A percentile compares a stretch with the other conserved stretches of the same genome.
Conservation (phyloP, 92 coral and sea anemone species). For the Montipora capitata region DNA sequence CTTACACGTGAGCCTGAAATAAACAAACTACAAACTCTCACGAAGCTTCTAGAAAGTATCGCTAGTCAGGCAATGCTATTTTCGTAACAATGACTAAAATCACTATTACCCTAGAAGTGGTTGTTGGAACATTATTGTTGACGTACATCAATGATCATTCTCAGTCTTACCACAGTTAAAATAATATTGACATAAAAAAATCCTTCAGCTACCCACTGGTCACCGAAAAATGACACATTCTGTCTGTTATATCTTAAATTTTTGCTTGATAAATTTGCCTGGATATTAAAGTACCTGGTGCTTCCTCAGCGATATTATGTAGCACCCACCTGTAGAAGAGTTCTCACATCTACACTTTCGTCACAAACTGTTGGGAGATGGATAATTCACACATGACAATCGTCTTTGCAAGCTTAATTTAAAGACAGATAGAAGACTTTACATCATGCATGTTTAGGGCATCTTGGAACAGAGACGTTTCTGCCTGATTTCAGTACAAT, state of each 20-base stretch:
- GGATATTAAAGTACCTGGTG: not conserved
- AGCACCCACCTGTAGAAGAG: not conserved
- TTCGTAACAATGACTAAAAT: not conserved
- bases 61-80: too few relatives aligned
- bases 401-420: not conserved
- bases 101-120: not conserved
- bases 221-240: not conserved
- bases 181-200: not conserved
- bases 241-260: not conserved
- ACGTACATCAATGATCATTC: not conserved
- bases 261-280: not conserved
- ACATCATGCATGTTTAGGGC: not conserved
- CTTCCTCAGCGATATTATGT: not conserved
- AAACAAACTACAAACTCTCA: too few relatives aligned
- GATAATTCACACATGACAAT: not conserved
- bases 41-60: too few relatives aligned
- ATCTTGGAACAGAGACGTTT: not conserved
- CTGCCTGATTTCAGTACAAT: not conserved
- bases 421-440: not conserved
- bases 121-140: too few relatives aligned
- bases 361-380: not conserved
- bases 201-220: not conserved
- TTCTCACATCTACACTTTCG: not conserved
- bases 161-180: not conserved
- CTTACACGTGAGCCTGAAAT: too few relatives aligned